phyloP scores from a whole-genome alignment of 53 echinoderm and acorn worm species.

The Paelopatides confundens region DNA sequence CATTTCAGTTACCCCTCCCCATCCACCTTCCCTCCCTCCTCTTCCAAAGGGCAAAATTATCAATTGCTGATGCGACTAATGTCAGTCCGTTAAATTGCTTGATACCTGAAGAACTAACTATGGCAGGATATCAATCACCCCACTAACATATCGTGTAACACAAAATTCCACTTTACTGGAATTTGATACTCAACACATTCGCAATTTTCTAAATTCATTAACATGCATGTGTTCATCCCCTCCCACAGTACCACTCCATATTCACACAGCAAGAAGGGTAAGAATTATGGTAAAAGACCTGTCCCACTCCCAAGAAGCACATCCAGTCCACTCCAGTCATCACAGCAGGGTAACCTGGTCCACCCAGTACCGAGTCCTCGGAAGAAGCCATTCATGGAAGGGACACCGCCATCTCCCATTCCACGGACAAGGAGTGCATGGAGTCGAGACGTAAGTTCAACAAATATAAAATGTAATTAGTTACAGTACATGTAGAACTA shows the following conservation, averaged over 20 bases:
- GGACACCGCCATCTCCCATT: neutral
- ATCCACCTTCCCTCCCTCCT: no score
- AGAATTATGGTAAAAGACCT: constrained; percentile 27
- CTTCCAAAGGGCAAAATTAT: no score
- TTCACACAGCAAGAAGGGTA: neutral
- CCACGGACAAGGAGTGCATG: constrained; percentile 23
- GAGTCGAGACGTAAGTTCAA: neutral
- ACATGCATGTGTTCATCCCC: neutral
- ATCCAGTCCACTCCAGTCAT: neutral
- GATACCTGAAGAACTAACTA: no score
- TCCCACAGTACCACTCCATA: neutral
- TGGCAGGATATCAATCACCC: no score
- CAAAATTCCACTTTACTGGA: no score
- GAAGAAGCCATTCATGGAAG: neutral
- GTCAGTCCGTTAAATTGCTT: no score
- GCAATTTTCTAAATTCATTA: neutral
- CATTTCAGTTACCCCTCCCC: no score
- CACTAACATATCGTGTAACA: no score
- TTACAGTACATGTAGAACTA: no score
- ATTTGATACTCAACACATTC: neutral
- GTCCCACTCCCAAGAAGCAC: constrained; percentile 25
- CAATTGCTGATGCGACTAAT: no score
- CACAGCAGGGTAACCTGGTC: neutral
- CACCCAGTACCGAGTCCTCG: constrained; percentile 31
- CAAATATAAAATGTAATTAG: no score